phyloP scores from a whole-genome alignment of 2,888 invertebrate genomes.

The Julus scanicus region DNA sequence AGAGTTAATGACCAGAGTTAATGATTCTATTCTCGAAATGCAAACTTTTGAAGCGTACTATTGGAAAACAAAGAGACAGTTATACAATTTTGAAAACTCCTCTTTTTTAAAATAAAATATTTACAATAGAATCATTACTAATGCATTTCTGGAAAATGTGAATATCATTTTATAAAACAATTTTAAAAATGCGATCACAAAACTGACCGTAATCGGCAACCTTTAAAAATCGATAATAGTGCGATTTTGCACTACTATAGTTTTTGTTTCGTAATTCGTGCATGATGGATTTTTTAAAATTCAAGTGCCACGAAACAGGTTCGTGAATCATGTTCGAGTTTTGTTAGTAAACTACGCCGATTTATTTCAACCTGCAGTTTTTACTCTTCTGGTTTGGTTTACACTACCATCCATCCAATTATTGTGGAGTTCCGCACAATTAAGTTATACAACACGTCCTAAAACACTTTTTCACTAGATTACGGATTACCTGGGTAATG shows the following conservation, averaged over 20 bases:
- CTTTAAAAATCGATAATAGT: no score
- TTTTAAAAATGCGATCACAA: no score
- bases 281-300: background rate
- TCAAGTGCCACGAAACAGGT: background rate
- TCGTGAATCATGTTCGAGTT: background rate
- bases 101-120: no score
- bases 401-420: background rate
- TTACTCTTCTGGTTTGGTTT: background rate
- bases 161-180: no score
- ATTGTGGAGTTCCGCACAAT: constrained; percentile 14
- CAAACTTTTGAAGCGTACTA: no score
- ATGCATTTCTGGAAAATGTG: no score
- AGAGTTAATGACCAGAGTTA: no score
- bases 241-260: background rate
- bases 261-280: background rate
- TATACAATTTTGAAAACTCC: no score
- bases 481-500: background rate
- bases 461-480: background rate
- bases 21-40: no score
- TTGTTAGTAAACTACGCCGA: background rate
- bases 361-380: background rate
- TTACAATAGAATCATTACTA: no score
- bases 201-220: no score
- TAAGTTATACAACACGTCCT: background rate
- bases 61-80: no score